phyloP scores from a whole-genome alignment of 2,888 invertebrate genomes.

The Heteromurus nitidus region DNA sequence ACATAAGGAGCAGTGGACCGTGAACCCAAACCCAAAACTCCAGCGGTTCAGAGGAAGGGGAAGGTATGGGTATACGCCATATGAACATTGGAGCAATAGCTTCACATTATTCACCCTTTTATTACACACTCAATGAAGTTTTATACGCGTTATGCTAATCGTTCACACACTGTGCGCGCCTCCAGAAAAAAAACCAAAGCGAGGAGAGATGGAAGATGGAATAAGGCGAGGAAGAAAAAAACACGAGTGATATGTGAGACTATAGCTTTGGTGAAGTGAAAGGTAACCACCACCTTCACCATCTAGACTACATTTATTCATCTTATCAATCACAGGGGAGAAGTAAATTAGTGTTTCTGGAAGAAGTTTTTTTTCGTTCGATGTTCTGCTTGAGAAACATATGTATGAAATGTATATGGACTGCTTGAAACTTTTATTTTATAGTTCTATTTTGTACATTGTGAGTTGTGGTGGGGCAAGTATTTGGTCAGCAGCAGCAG shows the following conservation, averaged over 20 bases:
- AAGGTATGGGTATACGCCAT: background rate
- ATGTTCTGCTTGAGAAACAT: background rate
- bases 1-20: conserved; percentile 12
- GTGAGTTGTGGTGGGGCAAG: too few species aligned
- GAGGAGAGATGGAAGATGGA: background rate
- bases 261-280: too few species aligned
- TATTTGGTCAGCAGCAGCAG: too few species aligned
- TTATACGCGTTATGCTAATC: conserved; percentile 41
- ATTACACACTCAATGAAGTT: conserved; percentile 33
- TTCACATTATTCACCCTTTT: conserved; percentile 32
- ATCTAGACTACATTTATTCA: background rate
- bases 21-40: background rate
- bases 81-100: conserved; percentile 8
- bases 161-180: conserved; percentile 3
- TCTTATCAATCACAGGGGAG: conserved; percentile 41
- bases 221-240: background rate
- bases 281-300: background rate
- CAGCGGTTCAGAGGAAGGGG: too few species aligned
- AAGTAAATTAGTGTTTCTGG: conserved; percentile 22
- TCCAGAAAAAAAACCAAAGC: background rate
- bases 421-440: too few species aligned
- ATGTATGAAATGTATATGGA: too few species aligned
- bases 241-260: background rate
- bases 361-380: background rate
- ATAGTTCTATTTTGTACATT: too few species aligned